Evolutionary conservation across 1,140 invertebrate genomes (phyloP), one percentile per base, ranked within the genome.

Genomic region (Cydia amplana): DNA sequence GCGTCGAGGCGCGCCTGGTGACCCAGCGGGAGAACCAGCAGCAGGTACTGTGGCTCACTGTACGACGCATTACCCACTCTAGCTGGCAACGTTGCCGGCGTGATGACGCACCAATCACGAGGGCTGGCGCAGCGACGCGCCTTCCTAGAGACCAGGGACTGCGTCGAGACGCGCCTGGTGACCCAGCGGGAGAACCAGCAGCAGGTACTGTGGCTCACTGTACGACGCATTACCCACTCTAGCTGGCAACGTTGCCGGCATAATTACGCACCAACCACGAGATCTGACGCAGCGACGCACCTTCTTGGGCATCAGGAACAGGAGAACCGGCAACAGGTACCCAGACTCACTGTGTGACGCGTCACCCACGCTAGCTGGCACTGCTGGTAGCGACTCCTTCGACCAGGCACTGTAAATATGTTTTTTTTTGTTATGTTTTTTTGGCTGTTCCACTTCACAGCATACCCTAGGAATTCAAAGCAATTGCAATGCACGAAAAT

Each of bases 281-380:
- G 98, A 99, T 93, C 93, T 97, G 73, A 96, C 98, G 0, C 97
- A 99, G 88, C 94, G 98, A 36, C 96, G 98, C 83, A 98, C 98
- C 4, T 99, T 99, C 93, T 93, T 98, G n/a, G 98, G 99, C 93
- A 99, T 98, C 4, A 94, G 98, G 60, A 97, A 98, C 94, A 97
- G 74, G 98, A 99, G 93, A 99, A 99, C 91, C 97, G 99, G 89
- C 97, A 99, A 94, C 97, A 99, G 96, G 98, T 99, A 94, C 93
- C 82, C 20, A 12, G 16, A 0, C 40, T 43, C 10, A 12, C 40
- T 43, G 9, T 43, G 32, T 6, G 32, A 32, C 32, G 32, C 32
- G 12, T 43, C 2, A 14, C 9, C 40, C 40, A 43, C 12, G 1
- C 1, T 10, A 43, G 40, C 40, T 43, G 40, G 40, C 40, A 40